Evolutionary conservation across 37 sponge, comb jelly and placozoan species (phyloP).

Genomic region (Dysidea cf. avara): DNA sequence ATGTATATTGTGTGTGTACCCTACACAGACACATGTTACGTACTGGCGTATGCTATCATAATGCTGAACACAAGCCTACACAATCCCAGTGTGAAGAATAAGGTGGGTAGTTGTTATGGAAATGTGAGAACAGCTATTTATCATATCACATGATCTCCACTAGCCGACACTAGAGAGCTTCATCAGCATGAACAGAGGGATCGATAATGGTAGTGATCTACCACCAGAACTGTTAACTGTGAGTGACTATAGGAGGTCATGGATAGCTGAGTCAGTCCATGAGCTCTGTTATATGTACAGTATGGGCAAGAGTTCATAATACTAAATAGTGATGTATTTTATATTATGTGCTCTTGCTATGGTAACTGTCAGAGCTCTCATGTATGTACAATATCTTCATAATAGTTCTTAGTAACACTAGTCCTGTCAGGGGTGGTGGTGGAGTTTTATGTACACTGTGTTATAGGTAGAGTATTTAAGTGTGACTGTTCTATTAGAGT

Average conservation of each 20-base stretch:
- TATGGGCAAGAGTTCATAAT: no score
- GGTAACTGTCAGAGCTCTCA: no score
- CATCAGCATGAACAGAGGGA: conserved; percentile 87
- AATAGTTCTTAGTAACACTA: no score
- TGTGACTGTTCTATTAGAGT: no score
- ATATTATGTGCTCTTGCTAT: no score
- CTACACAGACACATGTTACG: conserved; percentile 84
- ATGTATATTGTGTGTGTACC: background rate
- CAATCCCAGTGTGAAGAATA: conserved; percentile 83
- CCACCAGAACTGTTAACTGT: conserved; percentile 80
- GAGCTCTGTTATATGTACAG: no score
- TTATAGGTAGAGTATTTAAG: no score
- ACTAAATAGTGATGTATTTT: no score
- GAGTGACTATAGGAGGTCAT: conserved; percentile 4
- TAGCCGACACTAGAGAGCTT: conserved; percentile 77
- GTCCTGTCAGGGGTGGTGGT: no score
- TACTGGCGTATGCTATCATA: conserved; percentile 88
- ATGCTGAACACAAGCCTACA: conserved; percentile 97
- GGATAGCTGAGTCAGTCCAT: background rate
- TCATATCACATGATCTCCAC: conserved; percentile 4
- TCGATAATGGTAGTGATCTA: conserved; percentile 85
- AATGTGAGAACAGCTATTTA: background rate
- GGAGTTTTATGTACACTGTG: no score
- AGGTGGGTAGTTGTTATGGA: conserved; percentile 29
- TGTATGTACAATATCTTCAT: no score